Conservation (phyloP, 1,140 invertebrate species). For the Euglossa dilemma region DNA sequence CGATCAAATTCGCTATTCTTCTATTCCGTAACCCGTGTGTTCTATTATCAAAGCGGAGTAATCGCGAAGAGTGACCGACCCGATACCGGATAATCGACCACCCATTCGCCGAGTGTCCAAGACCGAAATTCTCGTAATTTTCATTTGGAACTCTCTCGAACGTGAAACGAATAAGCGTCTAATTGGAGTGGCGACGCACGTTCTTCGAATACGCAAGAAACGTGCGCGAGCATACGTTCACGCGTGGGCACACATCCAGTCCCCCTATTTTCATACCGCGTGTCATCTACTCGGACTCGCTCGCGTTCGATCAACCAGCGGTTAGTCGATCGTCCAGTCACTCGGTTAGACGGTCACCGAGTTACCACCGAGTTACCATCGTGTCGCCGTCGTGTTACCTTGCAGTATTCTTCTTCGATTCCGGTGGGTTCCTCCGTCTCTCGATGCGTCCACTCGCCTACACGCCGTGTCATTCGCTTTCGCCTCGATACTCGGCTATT, state of each 20-base stretch:
- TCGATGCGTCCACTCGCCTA: too few relatives aligned
- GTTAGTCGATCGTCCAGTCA: slow-evolving; percentile 59
- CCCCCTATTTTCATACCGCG: slow-evolving; percentile 60
- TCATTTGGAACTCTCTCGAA: neutral
- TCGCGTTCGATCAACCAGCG: slow-evolving; percentile 42
- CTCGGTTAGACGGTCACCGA: slow-evolving; percentile 65
- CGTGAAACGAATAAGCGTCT: slow-evolving; percentile 8
- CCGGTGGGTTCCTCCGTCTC: too few relatives aligned
- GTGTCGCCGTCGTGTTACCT: too few relatives aligned
- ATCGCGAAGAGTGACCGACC: neutral
- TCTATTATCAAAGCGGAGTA: neutral
- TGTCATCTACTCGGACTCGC: slow-evolving; percentile 50
- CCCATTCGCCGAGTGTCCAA: neutral
- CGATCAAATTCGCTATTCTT: neutral
- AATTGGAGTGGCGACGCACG: slow-evolving; percentile 28
- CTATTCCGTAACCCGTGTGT: neutral
- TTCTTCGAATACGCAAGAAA: slow-evolving; percentile 31
- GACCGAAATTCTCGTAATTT: neutral
- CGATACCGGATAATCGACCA: neutral
- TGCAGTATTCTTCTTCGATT: neutral
- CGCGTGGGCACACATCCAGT: slow-evolving; percentile 50
- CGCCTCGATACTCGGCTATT: neutral
- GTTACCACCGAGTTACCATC: too few relatives aligned
- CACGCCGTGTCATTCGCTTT: neutral
- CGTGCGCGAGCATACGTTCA: slow-evolving; percentile 23